A percentile compares a stretch with the other conserved stretches of the same genome.
phyloP scores from a whole-genome alignment of 2,797 vertebrate species.

The Cetoscarus ocellatus region DNA sequence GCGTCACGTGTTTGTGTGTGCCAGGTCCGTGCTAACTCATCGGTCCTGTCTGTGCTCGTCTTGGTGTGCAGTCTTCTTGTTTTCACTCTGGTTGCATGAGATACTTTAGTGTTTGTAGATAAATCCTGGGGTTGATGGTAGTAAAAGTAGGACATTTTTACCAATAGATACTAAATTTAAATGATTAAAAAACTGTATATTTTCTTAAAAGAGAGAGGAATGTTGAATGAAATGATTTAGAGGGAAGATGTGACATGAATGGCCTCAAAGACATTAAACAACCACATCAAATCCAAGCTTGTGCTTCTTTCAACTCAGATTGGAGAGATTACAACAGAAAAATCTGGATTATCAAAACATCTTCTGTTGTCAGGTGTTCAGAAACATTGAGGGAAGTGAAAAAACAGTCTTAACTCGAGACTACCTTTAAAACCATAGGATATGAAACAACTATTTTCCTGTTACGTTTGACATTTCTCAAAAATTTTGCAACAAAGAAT shows the following conservation, averaged over 20 bases:
- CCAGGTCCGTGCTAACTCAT: conserved; percentile 31
- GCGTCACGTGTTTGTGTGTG: conserved; percentile 50
- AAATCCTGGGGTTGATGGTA: background rate
- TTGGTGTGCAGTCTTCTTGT: conserved; percentile 2
- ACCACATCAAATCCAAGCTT: conserved; percentile 13
- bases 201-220: conserved; percentile 17
- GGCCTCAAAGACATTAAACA: conserved; percentile 45
- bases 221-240: conserved; percentile 1
- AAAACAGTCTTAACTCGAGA: conserved; percentile 39
- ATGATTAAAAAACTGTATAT: conserved; percentile 15
- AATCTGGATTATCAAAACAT: conserved; percentile 62
- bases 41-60: conserved; percentile 43
- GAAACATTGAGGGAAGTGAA: conserved; percentile 39
- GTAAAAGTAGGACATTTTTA: conserved; percentile 3
- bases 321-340: background rate
- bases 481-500: conserved; percentile 36
- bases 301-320: conserved; percentile 10
- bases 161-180: conserved; percentile 13
- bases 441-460: background rate
- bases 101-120: conserved; percentile 36
- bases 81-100: conserved; percentile 45
- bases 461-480: conserved; percentile 47
- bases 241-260: conserved; percentile 23
- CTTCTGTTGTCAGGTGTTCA: conserved; percentile 78
- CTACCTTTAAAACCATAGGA: conserved; percentile 22